Base-by-base conservation (phyloP, 2,113 vertebrate genomes). In the Brachyhypopomus occidentalis region DNA sequence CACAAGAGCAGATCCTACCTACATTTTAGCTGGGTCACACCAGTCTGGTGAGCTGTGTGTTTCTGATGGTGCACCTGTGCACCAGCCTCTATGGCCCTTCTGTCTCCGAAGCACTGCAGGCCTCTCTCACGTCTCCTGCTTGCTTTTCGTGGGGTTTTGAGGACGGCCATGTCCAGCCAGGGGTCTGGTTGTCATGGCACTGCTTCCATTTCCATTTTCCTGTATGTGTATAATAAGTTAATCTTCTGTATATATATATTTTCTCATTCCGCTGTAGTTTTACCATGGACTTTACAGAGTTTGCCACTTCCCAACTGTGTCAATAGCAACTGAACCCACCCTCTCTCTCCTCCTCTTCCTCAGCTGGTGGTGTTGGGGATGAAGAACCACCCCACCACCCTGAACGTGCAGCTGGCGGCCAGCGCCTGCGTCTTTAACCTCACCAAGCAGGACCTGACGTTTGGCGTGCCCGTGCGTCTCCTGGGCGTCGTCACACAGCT, bases 391-490 rank as follows among this genome's bases (percentile, higher is more conserved):
- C 95, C 96, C 1, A 92, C 95, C 87, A 99, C 96, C 84, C 90
- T 99, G 86, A 97, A 98, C 0, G 98, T 99, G 78, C 98, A 99
- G 88, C 92, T 99, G 83, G 98, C 98, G 25, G 98, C 97, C 4
- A 99, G 98, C 0, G 98, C 98, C 0, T 99, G 98, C 83, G 97
- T 99, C 63, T 99, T 99, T 88, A 99, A 99, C 91, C 92, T 99
- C 87, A 99, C 97, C 45, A 99, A 99, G 88, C 98, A 99, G 88
- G 97, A 99, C 80, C 88, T 99, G 90, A 97, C 97, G 2, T 93
- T 92, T 1, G 96, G 96, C 3, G 97, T 99, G 96, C 97, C 98
- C 2, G 96, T 98, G 30, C 90, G 95, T 4, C 94, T 98, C 17
- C 84, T 99, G 79, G 96, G 96, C 0, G 94, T 95, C 0, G 93